A percentile compares a stretch with the other conserved stretches of the same genome.
Evolutionary conservation across 2,797 vertebrate genomes (phyloP).

Genomic region (Phataginus tricuspis): DNA sequence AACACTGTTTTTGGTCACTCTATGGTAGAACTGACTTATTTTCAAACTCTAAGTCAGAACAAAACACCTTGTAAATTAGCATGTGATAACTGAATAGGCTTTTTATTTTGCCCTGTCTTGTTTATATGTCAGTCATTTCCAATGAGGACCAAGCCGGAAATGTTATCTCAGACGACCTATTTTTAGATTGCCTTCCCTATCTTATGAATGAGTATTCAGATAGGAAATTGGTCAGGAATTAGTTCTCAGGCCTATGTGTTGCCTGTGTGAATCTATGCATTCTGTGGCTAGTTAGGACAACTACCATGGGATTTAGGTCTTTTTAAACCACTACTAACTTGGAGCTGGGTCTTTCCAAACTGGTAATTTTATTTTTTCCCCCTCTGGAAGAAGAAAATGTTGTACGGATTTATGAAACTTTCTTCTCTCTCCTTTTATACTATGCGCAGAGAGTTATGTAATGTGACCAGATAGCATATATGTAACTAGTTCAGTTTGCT

Average conservation of each 20-base stretch:
- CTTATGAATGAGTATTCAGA: background rate
- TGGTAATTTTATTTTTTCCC: slow-evolving; percentile 11
- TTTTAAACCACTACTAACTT: slow-evolving; percentile 6
- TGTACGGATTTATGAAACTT: background rate
- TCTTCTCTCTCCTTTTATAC: slow-evolving; percentile 5
- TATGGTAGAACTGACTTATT: slow-evolving; percentile 29
- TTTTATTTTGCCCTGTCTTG: slow-evolving; percentile 26
- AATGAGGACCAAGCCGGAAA: background rate
- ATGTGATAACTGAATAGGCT: background rate
- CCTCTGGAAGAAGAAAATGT: slow-evolving; percentile 29
- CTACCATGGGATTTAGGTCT: background rate
- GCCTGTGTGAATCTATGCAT: background rate
- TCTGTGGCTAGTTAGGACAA: background rate
- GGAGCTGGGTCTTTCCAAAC: background rate
- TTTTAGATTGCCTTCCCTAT: background rate
- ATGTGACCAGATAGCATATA: slow-evolving; percentile 30
- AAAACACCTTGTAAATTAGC: slow-evolving; percentile 10
- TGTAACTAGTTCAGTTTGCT: background rate
- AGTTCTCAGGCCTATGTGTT: background rate
- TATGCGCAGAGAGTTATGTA: background rate
- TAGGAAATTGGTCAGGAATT: slow-evolving; percentile 35
- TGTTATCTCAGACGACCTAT: background rate
- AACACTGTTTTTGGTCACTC: background rate
- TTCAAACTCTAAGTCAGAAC: slow-evolving; percentile 15
- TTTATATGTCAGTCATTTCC: background rate